Conservation (phyloP, 2,888 invertebrate genomes). For the Heliconius ismenius region DNA sequence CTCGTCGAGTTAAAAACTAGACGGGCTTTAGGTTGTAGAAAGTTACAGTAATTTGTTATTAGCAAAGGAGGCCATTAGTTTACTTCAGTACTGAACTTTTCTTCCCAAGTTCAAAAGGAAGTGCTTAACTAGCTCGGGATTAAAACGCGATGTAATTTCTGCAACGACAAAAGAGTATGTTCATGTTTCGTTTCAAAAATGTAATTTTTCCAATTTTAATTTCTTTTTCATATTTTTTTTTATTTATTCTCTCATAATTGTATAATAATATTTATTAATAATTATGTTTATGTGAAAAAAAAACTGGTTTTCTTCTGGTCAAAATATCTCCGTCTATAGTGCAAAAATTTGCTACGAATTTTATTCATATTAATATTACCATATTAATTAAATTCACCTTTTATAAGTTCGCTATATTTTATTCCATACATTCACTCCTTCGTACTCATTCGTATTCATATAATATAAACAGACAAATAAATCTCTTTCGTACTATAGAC, state of each 20-base stretch:
- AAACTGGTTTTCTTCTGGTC: too few species aligned
- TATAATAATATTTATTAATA: too few species aligned
- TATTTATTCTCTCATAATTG: not conserved
- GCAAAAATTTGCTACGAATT: too few species aligned
- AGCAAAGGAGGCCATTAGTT: conserved; percentile 36
- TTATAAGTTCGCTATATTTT: too few species aligned
- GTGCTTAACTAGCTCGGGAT: conserved; percentile 32
- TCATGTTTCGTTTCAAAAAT: conserved; percentile 23
- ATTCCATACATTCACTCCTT: too few species aligned
- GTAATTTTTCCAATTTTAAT: not conserved
- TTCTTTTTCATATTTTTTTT: not conserved
- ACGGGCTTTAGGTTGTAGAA: conserved; percentile 21
- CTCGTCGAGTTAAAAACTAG: conserved; percentile 17
- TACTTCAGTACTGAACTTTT: conserved; percentile 33
- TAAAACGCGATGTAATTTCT: conserved; percentile 30
- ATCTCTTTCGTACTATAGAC: too few species aligned
- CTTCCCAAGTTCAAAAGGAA: conserved; percentile 29
- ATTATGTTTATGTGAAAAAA: too few species aligned
- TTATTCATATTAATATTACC: too few species aligned
- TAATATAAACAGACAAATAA: too few species aligned
- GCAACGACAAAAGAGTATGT: conserved; percentile 16
- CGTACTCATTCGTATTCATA: too few species aligned
- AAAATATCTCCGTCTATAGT: too few species aligned
- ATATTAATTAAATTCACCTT: too few species aligned
- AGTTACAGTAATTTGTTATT: conserved; percentile 31